These are phyloP conservation scores for Macrophya annulata DNA, from an alignment of 2,888 invertebrate species.

Conservation along the genomic window DNA sequence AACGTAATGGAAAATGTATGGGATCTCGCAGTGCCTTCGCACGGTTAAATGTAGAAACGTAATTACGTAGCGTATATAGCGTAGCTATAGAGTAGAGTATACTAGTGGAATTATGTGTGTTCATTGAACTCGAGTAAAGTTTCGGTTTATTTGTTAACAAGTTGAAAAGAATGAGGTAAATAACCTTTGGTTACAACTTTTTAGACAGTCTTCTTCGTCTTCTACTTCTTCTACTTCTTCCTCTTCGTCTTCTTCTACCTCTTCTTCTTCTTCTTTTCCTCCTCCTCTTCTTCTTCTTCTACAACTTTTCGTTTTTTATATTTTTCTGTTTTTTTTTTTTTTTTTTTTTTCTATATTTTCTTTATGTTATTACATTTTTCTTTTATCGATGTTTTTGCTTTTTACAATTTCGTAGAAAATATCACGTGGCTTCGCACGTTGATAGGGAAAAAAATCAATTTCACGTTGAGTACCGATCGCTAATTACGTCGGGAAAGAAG, in stretches of 20 bases:
- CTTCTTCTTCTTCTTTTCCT: neutral
- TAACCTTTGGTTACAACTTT: slow-evolving; percentile 24
- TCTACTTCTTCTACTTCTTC: neutral
- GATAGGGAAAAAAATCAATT: slow-evolving; percentile 25
- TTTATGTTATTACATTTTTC: neutral
- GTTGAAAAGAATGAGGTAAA: slow-evolving; percentile 34
- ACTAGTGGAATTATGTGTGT: slow-evolving; percentile 29
- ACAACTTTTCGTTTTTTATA: too few relatives aligned
- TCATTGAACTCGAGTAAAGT: slow-evolving; percentile 34
- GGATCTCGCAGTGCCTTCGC: slow-evolving; percentile 10
- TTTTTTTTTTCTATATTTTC: too few relatives aligned
- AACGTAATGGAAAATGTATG: slow-evolving; percentile 19
- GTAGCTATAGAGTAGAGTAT: neutral
- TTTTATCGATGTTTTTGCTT: slow-evolving; percentile 1
- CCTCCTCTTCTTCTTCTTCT: neutral
- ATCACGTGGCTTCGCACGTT: slow-evolving; percentile 17
- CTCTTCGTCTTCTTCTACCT: neutral
- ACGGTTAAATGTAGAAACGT: slow-evolving; percentile 28
- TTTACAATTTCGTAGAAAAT: slow-evolving; percentile 32
- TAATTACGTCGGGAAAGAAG: slow-evolving; percentile 37
- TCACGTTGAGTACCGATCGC: slow-evolving; percentile 33
- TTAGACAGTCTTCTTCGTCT: neutral
- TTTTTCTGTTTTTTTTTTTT: too few relatives aligned
- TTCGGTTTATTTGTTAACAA: slow-evolving; percentile 31
- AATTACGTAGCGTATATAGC: slow-evolving; percentile 30